Conservation (phyloP, 2,888 invertebrate species). For the Hermaeophaga mercurialis region DNA sequence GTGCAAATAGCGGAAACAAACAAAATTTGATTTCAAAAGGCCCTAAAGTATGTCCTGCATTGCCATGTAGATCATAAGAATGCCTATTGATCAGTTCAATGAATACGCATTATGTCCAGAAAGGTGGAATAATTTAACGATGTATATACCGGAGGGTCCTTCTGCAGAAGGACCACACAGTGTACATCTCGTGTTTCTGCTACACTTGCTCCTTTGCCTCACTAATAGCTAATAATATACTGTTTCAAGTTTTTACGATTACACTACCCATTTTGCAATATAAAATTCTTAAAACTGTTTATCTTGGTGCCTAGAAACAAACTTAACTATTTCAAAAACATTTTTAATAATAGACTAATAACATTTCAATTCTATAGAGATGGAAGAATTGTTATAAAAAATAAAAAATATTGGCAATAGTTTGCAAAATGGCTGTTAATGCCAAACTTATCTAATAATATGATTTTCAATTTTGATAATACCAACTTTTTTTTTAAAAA, state of each 20-base stretch:
- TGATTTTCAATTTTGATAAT: no score
- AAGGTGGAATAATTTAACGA: conserved; percentile 58
- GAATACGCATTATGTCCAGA: conserved; percentile 52
- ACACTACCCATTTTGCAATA: no score
- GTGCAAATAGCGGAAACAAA: conserved; percentile 37
- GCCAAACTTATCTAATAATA: no score
- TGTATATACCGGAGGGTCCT: conserved; percentile 41
- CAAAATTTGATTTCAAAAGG: conserved; percentile 37
- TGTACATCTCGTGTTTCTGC: conserved; percentile 18
- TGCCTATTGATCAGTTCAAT: conserved; percentile 53
- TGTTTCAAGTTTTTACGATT: neutral
- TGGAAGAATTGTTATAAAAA: no score
- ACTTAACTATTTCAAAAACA: no score
- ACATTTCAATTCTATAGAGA: no score
- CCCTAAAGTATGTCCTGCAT: conserved; percentile 35
- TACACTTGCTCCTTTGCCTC: neutral
- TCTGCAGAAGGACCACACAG: conserved; percentile 37
- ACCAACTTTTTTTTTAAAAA: no score
- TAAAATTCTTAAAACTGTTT: no score
- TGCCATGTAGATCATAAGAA: conserved; percentile 48
- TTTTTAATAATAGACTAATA: no score
- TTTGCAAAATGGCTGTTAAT: no score
- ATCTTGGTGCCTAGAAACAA: no score
- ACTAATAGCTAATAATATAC: neutral
- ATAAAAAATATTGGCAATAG: no score